Percentiles rank a stretch among this genome's conserved stretches.
phyloP scores from a whole-genome alignment of 2,113 vertebrate species.

The Cichladusa arquata region DNA sequence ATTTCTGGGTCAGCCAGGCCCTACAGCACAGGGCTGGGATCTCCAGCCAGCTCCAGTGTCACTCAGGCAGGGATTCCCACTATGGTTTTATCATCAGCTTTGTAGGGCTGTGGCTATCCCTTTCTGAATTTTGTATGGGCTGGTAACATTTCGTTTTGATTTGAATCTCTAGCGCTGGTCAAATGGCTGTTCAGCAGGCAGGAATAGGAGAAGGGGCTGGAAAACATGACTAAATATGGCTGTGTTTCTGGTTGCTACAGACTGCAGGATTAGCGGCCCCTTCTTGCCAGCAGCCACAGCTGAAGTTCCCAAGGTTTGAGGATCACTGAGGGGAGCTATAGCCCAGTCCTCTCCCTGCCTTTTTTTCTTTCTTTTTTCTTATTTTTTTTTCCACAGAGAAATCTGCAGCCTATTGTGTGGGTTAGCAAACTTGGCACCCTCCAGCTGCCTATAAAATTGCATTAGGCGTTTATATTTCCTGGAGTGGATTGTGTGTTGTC shows the following conservation, averaged over 20 bases:
- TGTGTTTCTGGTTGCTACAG: conserved; percentile 19
- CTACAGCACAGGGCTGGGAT: background rate
- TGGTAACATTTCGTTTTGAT: background rate
- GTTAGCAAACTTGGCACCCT: conserved; percentile 33
- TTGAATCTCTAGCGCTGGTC: background rate
- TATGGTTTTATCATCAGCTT: background rate
- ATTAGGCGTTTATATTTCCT: conserved; percentile 49
- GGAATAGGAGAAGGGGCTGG: conserved; percentile 35
- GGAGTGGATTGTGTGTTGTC: conserved; percentile 15
- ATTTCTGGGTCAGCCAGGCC: background rate
- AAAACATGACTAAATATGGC: conserved; percentile 69
- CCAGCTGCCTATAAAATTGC: conserved; percentile 27
- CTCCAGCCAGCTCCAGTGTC: background rate
- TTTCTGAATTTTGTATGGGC: background rate
- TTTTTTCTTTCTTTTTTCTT: too few species aligned
- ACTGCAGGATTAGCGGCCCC: background rate
- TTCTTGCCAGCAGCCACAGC: conserved; percentile 37
- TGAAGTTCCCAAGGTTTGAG: conserved; percentile 5
- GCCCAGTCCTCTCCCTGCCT: background rate
- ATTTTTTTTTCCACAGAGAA: background rate
- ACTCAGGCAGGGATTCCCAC: background rate
- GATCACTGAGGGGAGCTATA: background rate
- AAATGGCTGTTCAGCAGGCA: background rate
- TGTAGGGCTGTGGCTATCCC: background rate
- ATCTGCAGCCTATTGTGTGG: conserved; percentile 37